These are phyloP conservation scores for Lypha dubia DNA, from an alignment of 2,888 invertebrate genomes.

Conservation along the genomic window DNA sequence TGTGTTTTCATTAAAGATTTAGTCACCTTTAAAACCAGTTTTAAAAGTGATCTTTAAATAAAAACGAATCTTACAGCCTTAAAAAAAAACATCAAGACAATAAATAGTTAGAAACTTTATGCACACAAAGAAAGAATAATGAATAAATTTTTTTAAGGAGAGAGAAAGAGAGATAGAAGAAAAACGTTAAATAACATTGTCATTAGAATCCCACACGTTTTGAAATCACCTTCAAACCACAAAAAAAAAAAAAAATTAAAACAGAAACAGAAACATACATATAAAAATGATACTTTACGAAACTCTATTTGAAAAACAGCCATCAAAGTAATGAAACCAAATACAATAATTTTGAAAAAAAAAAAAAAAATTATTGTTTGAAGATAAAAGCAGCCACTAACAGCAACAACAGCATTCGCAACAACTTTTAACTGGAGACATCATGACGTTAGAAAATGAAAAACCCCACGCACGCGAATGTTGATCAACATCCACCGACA, in stretches of 20 bases:
- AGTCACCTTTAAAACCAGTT: conserved; percentile 63
- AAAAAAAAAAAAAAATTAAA: conserved; percentile 28
- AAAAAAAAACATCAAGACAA: conserved; percentile 40
- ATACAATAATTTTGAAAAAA: conserved; percentile 31
- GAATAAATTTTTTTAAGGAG: neutral
- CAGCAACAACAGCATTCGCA: conserved; percentile 42
- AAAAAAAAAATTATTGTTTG: conserved; percentile 31
- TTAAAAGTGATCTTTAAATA: conserved; percentile 42
- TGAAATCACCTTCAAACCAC: conserved; percentile 71
- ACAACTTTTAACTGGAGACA: conserved; percentile 61
- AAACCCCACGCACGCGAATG: conserved; percentile 69
- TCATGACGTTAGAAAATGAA: conserved; percentile 65
- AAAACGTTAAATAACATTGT: conserved; percentile 66
- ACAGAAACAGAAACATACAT: conserved; percentile 14
- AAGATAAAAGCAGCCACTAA: conserved; percentile 43
- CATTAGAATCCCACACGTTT: conserved; percentile 72
- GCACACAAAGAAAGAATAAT: conserved; percentile 29
- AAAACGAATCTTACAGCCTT: conserved; percentile 30
- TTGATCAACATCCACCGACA: conserved; percentile 59
- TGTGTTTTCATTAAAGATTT: conserved; percentile 50
- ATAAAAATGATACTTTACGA: conserved; percentile 68
- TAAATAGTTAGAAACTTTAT: conserved; percentile 39
- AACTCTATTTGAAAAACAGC: conserved; percentile 56
- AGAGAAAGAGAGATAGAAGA: neutral
- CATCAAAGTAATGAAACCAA: conserved; percentile 61